These are phyloP conservation scores for Thyatira batis DNA, from an alignment of 2,888 invertebrate species.

Conservation along the genomic window DNA sequence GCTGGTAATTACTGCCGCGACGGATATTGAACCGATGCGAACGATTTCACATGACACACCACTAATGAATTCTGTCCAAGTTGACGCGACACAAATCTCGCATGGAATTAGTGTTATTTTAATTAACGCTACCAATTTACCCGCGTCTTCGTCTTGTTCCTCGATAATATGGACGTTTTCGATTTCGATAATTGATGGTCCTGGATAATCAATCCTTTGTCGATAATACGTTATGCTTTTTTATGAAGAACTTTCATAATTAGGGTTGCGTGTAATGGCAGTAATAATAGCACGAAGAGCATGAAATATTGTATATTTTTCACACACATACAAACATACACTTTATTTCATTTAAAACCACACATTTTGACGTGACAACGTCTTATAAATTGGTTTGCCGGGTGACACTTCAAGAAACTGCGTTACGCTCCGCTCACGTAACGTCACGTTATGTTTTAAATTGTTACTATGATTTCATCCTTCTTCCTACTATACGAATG, in stretches of 20 bases:
- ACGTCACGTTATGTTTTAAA: no score
- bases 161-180: constrained; percentile 39
- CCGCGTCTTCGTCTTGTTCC: constrained; percentile 31
- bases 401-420: no score
- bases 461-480: no score
- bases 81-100: constrained; percentile 59
- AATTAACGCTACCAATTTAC: constrained; percentile 46
- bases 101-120: constrained; percentile 59
- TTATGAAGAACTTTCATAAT: constrained; percentile 11
- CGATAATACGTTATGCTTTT: constrained; percentile 22
- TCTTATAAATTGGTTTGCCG: no score
- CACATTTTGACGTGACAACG: no score
- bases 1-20: constrained; percentile 59
- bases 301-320: no score
- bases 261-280: no score
- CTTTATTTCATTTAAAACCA: no score
- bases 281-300: no score
- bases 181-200: constrained; percentile 50
- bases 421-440: no score
- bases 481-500: no score
- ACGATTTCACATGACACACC: constrained; percentile 58
- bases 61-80: constrained; percentile 74
- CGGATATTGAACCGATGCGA: constrained; percentile 48
- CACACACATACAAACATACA: no score
- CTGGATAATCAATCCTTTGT: constrained; percentile 35